A percentile compares a stretch with the other conserved stretches of the same genome.
Conservation (phyloP, 2,113 vertebrate genomes). For the Tiliqua scincoides region DNA sequence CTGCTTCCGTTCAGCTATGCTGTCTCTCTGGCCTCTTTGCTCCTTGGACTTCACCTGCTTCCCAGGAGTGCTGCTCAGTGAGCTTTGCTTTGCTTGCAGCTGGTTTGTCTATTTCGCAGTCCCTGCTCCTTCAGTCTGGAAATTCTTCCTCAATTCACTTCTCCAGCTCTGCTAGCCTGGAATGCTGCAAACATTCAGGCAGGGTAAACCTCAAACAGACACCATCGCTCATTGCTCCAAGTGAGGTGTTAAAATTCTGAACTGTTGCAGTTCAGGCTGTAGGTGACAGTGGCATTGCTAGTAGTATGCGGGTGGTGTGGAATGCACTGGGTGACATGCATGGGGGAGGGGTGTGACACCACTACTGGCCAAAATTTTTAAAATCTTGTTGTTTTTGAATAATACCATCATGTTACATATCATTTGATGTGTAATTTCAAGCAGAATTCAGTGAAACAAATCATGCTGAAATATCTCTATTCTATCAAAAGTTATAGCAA, state of each 20-base stretch:
- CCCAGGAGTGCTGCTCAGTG: neutral
- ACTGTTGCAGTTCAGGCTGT: neutral
- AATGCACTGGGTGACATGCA: no score
- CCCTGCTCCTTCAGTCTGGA: neutral
- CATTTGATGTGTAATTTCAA: no score
- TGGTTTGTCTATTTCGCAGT: neutral
- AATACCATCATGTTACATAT: no score
- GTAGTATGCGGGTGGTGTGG: neutral
- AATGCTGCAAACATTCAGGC: no score
- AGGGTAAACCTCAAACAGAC: no score
- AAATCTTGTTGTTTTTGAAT: no score
- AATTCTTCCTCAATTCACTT: neutral
- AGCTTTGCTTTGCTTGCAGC: neutral
- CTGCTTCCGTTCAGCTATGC: neutral
- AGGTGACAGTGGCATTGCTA: neutral
- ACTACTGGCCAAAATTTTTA: no score
- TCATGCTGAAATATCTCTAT: no score
- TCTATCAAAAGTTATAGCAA: no score
- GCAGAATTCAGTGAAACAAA: no score
- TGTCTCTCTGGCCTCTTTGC: neutral
- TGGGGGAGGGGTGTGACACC: no score
- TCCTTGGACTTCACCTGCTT: neutral
- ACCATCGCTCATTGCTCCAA: no score
- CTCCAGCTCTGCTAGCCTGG: neutral
- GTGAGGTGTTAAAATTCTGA: neutral